Evolutionary conservation across 2,797 vertebrate genomes (phyloP), one percentile per base, ranked within the genome.

Genomic region (Pampus argenteus): DNA sequence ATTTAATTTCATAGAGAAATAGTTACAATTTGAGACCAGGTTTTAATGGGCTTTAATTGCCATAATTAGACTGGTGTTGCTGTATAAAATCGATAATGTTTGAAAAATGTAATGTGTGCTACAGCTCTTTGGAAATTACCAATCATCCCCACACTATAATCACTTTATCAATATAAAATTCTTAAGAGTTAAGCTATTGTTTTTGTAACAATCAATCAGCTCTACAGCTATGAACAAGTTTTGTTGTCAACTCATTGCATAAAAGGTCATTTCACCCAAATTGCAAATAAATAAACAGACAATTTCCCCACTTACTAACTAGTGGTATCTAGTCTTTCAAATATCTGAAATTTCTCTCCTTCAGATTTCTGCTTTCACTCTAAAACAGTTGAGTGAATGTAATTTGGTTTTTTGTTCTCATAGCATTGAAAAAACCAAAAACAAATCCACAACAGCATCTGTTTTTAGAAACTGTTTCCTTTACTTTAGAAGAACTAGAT

Each of bases 401-500:
- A 49, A 51, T 61, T 44, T 7, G 25, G 23, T 57, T 26, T 62
- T 22, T 29, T 28, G 17, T 68, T 29, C 40, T 49, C 17, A 58
- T 59, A 42, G 14, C 20, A 52, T 4, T 59, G 14, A 28, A 49
- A 66, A 55, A 17, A 18, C 40, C 22, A 49, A 66, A 55, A 17
- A 18, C 40, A 36, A 73, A 63, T 47, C 18, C 10, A 22, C 15
- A n/a, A 52, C 44, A 61, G 40, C 59, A 77, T 67, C 36, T 51
- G 59, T 50, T 66, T 31, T 51, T 36, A 61, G 52, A 50, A 20
- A 45, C 48, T 36, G 31, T 58, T 15, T 79, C 34, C 18, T 45
- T 70, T 61, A 29, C 44, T 74, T n/a, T n/a, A n/a, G n/a, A n/a
- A n/a, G n/a, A n/a, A n/a, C 36, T 11, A 38, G 31, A 76, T 34